These are phyloP conservation scores for Oryzias melastigma DNA, from an alignment of 2,113 vertebrate species.

Conservation along the genomic window DNA sequence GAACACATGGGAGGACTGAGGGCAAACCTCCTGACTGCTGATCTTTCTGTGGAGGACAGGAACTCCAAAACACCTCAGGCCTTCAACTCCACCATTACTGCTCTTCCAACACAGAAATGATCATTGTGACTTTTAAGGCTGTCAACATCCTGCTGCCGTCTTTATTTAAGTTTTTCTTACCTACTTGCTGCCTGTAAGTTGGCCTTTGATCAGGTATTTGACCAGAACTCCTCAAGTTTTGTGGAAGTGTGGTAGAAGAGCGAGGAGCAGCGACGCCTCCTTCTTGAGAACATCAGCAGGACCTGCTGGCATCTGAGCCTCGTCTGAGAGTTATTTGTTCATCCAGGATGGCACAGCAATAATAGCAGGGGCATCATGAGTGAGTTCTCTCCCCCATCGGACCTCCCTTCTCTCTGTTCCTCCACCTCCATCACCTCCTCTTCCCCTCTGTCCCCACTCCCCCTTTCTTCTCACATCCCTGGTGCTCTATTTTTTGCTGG, in stretches of 20 bases:
- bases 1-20: no score
- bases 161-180: no score
- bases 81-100: no score
- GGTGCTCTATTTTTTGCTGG: slow-evolving; percentile 84
- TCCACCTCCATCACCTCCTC: slow-evolving; percentile 73
- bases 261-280: slow-evolving; percentile 5
- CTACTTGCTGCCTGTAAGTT: slow-evolving; percentile 3
- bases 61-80: no score
- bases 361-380: slow-evolving; percentile 77
- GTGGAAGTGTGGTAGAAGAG: neutral
- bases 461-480: slow-evolving; percentile 76
- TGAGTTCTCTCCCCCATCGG: slow-evolving; percentile 52
- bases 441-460: slow-evolving; percentile 68
- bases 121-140: no score
- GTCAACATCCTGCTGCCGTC: no score
- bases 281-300: slow-evolving; percentile 12
- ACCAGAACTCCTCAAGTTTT: slow-evolving; percentile 11
- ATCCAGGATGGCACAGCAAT: slow-evolving; percentile 72
- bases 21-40: no score
- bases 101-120: no score
- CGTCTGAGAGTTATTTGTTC: slow-evolving; percentile 45
- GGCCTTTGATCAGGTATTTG: slow-evolving; percentile 3
- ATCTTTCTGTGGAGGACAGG: no score
- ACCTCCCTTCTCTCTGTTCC: slow-evolving; percentile 72
- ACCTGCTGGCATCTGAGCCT: slow-evolving; percentile 19